Percentiles rank a stretch among this genome's conserved stretches.
Evolutionary conservation across 1,140 invertebrate genomes (phyloP).

Genomic region (Drosophila sechellia): DNA sequence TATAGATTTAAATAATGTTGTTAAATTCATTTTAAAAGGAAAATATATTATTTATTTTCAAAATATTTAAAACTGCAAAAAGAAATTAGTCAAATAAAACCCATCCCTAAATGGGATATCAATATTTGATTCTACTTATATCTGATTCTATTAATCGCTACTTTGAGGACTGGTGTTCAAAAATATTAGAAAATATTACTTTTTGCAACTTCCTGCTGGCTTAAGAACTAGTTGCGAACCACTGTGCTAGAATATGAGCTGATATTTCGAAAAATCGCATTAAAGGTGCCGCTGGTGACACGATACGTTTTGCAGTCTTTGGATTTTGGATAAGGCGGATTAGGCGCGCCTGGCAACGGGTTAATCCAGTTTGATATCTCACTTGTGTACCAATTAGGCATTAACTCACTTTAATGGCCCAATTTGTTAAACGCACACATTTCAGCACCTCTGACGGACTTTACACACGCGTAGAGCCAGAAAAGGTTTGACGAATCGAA

Average conservation of each 20-base stretch:
- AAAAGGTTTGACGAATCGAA: slow-evolving; percentile 15
- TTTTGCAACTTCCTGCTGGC: background rate
- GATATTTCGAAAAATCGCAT: slow-evolving; percentile 19
- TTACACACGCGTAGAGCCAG: slow-evolving; percentile 1
- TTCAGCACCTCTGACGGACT: slow-evolving; percentile 51
- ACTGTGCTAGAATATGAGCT: slow-evolving; percentile 36
- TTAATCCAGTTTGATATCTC: slow-evolving; percentile 67
- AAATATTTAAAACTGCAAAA: too few species aligned
- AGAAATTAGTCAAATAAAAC: too few species aligned
- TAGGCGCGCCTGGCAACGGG: slow-evolving; percentile 29
- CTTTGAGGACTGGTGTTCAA: too few species aligned
- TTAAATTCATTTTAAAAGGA: too few species aligned
- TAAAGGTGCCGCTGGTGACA: slow-evolving; percentile 51
- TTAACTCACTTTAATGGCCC: slow-evolving; percentile 71
- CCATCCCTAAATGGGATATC: too few species aligned
- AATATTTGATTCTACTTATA: too few species aligned
- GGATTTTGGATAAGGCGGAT: slow-evolving; percentile 15
- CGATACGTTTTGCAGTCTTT: slow-evolving; percentile 38
- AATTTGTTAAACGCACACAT: slow-evolving; percentile 76
- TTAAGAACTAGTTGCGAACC: slow-evolving; percentile 14
- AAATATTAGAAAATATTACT: background rate
- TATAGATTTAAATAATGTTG: too few species aligned
- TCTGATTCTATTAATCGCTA: too few species aligned
- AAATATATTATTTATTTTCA: too few species aligned
- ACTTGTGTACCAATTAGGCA: slow-evolving; percentile 48